Evolutionary conservation across 2,888 invertebrate genomes (phyloP), one percentile per base, ranked within the genome.

Genomic region (Thysanoteuthis rhombus): DNA sequence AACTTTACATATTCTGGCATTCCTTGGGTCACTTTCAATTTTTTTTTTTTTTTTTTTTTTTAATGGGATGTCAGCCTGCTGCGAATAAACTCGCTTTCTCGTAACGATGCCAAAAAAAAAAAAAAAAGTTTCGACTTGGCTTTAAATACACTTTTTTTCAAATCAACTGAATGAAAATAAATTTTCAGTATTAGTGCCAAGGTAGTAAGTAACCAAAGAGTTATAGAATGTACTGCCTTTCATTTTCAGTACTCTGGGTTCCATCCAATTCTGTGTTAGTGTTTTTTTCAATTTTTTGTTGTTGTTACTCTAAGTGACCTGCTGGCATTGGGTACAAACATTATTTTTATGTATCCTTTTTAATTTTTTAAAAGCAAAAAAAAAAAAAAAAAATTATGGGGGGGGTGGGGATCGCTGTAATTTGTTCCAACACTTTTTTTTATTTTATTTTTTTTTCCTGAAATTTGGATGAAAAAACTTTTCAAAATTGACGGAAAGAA

Each of bases 221-320:
- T 75, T 75, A 75, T 12, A 75, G 12, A 75, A 36, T 75, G 5
- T 75, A 19, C 75, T 75, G 75, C 75, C 75, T 75, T 75, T 75
- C 75, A n/a, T 75, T 75, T n/a, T 75, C n/a, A 75, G 36, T n/a
- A n/a, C n/a, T 75, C 75, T 75, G 75, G 75, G n/a, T 75, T 75
- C 75, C 75, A 75, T 75, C 75, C 75, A 75, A 75, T 75, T 75
- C 75, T 75, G 75, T 75, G 75, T 75, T 75, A 75, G 75, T 75
- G n/a, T 75, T 75, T 19, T 4, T 75, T 75, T 75, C 6, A 10
- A 58, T 28, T 28, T 10, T 75, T 75, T 75, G 75, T 75, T 75
- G 75, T 75, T 75, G 75, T 75, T 75, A 75, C n/a, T 75, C 75
- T 75, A 75, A 75, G 75, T 75, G 75, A 75, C 75, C 75, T 75